Evolutionary conservation across 2,113 vertebrate genomes (phyloP).

Genomic region (Petromus typicus): DNA sequence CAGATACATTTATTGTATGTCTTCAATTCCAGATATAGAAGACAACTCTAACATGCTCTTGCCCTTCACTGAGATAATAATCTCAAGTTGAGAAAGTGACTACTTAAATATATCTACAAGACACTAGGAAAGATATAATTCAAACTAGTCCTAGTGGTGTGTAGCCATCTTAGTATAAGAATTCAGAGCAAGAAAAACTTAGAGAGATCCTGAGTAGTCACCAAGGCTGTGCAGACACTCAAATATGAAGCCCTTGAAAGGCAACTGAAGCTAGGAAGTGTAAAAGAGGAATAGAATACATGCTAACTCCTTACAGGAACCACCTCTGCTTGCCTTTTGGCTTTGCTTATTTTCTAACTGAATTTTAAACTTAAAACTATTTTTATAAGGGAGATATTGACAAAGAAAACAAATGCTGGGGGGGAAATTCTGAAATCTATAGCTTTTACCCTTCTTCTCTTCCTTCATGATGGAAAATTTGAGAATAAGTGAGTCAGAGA

Average conservation of each 20-base stretch:
- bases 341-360: neutral
- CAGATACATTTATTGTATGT: neutral
- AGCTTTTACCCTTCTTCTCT: neutral
- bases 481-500: neutral
- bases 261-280: neutral
- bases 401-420: neutral
- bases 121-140: neutral
- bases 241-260: neutral
- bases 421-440: neutral
- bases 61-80: neutral
- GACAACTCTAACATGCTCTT: neutral
- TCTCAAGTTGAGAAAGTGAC: neutral
- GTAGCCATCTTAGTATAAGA: neutral
- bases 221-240: neutral
- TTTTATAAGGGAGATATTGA: neutral
- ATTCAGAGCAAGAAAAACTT: neutral
- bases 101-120: neutral
- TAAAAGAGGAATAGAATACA: accelerated
- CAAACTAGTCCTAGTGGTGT: neutral
- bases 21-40: neutral
- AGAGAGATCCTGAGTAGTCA: neutral
- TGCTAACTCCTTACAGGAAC: neutral
- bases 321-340: neutral
- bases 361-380: neutral
- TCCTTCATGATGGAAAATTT: slow-evolving; percentile 24